Base-by-base conservation (phyloP, 2,888 invertebrate species). In the Leucophora obtusa region DNA sequence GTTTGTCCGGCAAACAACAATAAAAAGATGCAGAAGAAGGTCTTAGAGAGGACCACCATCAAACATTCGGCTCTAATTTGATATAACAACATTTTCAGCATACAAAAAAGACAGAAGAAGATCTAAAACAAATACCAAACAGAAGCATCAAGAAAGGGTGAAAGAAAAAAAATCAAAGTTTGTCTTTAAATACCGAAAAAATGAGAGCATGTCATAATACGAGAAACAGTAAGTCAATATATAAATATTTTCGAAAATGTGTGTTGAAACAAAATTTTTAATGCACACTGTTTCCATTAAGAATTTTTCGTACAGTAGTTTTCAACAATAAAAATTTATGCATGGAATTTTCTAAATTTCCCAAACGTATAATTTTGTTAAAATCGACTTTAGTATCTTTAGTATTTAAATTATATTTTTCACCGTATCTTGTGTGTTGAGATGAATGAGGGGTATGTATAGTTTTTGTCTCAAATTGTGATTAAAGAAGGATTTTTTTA, bases 41-140 rank as follows among this genome's bases (percentile, higher is more conserved):
- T 21, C n/a, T 47, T 47, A 47, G 43, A 38, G 21, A 17, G 59
- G 74, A 68, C 66, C 68, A 74, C 74, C 74, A 60, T 21, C 60
- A 60, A 74, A 68, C 33, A 65, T 33, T 51, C 51, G 17, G 11
- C 59, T 60, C 18, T 60, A 74, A 60, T 54, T 53, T 59, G 28
- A 65, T 62, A 43, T 28, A 35, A 51, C 47, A 63, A 72, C 47
- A 47, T 21, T 47, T 53, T 21, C 5, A 10, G n/a, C 38, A 2
- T 24, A 56, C 18, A 53, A 53, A 66, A 10, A 18, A 11, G 43
- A 8, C 17, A 28, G 28, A 65, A 38, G 4, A n/a, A 47, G 33
- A 8, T 51, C 4, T 28, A 47, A 11, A 15, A 6, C 15, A 54
- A 74, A 74, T 54, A 68, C 60, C 74, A 74, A 74, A 66, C 74